Evolutionary conservation across 2,113 vertebrate species (phyloP).

Genomic region (Puntigrus tetrazona): DNA sequence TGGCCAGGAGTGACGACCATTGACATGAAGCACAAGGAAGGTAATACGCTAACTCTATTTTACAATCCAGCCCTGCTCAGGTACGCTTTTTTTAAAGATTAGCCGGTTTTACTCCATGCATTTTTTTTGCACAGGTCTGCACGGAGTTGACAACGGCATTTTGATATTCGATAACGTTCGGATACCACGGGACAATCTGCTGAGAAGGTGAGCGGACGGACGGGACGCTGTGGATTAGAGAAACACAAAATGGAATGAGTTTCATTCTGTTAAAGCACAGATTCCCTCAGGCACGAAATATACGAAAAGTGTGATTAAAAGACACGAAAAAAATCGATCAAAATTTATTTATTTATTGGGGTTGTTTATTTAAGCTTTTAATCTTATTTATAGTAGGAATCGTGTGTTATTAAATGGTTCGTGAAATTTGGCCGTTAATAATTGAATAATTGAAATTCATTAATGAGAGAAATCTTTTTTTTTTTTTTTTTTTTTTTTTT

Average conservation of each 20-base stretch:
- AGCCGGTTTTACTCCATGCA: background rate
- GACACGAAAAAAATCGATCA: too few species aligned
- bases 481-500: too few species aligned
- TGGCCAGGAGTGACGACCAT: conserved; percentile 62
- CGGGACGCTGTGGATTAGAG: background rate
- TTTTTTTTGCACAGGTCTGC: conserved; percentile 62
- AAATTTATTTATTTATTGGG: too few species aligned
- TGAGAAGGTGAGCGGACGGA: conserved; percentile 66
- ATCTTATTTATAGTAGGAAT: too few species aligned
- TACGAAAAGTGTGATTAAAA: too few species aligned
- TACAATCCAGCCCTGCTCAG: background rate
- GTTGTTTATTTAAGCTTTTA: too few species aligned
- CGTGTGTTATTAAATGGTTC: too few species aligned
- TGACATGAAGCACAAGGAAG: conserved; percentile 69
- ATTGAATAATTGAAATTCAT: too few species aligned
- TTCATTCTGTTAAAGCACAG: background rate
- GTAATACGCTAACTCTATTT: conserved; percentile 33
- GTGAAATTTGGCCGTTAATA: too few species aligned
- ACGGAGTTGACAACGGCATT: conserved; percentile 73
- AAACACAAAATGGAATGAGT: background rate
- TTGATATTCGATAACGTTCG: conserved; percentile 69
- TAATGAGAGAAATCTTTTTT: too few species aligned
- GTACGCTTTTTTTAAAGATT: background rate
- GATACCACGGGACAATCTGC: conserved; percentile 71
- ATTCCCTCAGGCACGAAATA: background rate